These are phyloP conservation scores for Poecilia picta DNA, from an alignment of 2,797 vertebrate genomes.

Conservation along the genomic window DNA sequence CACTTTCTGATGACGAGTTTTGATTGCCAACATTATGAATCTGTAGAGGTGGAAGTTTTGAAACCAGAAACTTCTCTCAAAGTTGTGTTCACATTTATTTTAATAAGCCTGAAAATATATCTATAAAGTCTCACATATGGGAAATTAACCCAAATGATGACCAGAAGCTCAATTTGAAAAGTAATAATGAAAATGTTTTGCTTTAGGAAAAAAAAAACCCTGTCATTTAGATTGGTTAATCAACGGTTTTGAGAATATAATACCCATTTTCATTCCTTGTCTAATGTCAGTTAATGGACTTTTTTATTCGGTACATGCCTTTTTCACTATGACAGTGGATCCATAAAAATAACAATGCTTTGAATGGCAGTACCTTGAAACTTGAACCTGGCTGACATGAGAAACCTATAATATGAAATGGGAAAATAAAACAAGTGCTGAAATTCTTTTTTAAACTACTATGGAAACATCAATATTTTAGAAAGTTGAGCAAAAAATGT, in stretches of 20 bases:
- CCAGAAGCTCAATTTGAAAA: background rate
- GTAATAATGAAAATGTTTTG: background rate
- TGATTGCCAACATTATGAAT: background rate
- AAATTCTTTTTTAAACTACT: background rate
- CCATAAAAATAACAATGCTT: background rate
- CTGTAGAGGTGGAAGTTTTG: background rate
- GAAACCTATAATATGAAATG: background rate
- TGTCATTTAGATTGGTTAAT: background rate
- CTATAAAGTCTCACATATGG: background rate
- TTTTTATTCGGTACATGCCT: background rate
- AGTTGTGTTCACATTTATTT: background rate
- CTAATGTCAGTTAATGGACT: background rate
- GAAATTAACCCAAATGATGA: background rate
- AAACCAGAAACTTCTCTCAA: background rate
- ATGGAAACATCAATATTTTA: too few species aligned
- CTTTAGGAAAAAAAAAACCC: background rate
- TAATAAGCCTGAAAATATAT: background rate
- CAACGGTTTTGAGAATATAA: background rate
- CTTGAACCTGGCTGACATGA: background rate
- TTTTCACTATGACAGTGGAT: background rate
- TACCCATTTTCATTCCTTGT: background rate
- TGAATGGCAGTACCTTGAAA: background rate
- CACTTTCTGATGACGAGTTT: conserved; percentile 5
- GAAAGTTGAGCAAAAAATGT: too few species aligned
- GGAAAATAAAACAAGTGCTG: background rate